A percentile compares a stretch with the other conserved stretches of the same genome.
phyloP scores from a whole-genome alignment of 2,113 vertebrate genomes.

The Semnornis frantzii region DNA sequence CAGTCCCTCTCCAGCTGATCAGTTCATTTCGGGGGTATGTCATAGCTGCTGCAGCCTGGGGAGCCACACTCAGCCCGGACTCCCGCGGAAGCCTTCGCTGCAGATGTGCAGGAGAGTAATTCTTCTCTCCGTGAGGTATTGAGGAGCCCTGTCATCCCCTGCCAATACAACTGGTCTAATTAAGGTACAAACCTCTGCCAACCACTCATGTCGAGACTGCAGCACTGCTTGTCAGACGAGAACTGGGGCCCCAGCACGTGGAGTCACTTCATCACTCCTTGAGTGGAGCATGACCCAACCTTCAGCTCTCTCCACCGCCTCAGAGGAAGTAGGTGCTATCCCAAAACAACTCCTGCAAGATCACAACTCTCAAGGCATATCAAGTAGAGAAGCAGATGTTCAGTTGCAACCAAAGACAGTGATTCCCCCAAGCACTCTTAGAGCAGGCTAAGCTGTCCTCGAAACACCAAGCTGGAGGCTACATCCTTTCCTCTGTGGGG shows the following conservation, averaged over 20 bases:
- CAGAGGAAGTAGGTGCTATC: background rate
- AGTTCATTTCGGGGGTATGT: constrained; percentile 6
- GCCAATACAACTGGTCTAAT: constrained; percentile 61
- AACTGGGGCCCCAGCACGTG: background rate
- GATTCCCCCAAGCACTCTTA: background rate
- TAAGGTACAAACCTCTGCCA: constrained; percentile 39
- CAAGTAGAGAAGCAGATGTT: background rate
- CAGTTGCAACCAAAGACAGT: background rate
- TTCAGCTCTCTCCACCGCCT: background rate
- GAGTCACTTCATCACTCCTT: background rate
- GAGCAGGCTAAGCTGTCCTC: background rate
- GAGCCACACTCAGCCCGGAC: background rate
- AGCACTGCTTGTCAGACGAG: background rate
- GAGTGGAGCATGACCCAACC: background rate
- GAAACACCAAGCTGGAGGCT: fast-evolving
- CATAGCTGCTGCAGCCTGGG: background rate
- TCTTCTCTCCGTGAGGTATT: constrained; percentile 24
- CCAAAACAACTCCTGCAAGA: background rate
- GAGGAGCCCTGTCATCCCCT: constrained; percentile 48
- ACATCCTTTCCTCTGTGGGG: background rate
- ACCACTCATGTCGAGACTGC: background rate
- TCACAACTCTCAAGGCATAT: fast-evolving
- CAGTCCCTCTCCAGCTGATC: constrained; percentile 34
- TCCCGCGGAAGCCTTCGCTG: background rate
- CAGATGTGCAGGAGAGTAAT: constrained; percentile 53